Percentiles rank a stretch among this genome's conserved stretches.
These are phyloP conservation scores for Gryllus bimaculatus DNA, from an alignment of 1,140 invertebrate species.

Conservation along the genomic window DNA sequence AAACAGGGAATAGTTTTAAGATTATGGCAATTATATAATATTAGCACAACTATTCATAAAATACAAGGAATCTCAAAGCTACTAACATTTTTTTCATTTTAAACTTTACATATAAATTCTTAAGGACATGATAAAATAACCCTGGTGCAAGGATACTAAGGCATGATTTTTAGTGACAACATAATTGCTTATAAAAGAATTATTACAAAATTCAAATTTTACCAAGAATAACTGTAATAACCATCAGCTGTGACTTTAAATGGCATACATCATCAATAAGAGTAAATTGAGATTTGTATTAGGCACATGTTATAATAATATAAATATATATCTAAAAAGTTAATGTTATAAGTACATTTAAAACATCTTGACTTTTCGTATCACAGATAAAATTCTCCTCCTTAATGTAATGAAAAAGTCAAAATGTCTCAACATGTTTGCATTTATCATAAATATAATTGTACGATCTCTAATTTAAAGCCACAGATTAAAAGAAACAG, in stretches of 20 bases:
- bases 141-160: neutral
- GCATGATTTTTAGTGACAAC: neutral
- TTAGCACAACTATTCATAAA: neutral
- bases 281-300: constrained; percentile 6
- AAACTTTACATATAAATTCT: neutral
- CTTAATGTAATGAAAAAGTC: constrained; percentile 5
- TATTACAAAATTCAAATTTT: neutral
- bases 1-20: neutral
- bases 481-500: constrained; percentile 4
- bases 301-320: constrained; percentile 5
- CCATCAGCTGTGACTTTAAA: neutral
- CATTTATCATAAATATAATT: constrained; percentile 2
- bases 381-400: constrained; percentile 1
- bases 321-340: constrained; percentile 6
- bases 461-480: neutral
- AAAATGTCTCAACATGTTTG: neutral
- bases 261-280: neutral
- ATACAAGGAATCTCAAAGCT: neutral
- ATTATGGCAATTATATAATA: neutral
- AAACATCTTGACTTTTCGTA: constrained; percentile 1
- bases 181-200: neutral
- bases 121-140: neutral
- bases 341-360: constrained; percentile 2
- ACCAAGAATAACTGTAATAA: neutral
- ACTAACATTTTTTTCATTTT: neutral